These are phyloP conservation scores for Botia kubotai DNA, from an alignment of 2,797 vertebrate species.

Conservation along the genomic window DNA sequence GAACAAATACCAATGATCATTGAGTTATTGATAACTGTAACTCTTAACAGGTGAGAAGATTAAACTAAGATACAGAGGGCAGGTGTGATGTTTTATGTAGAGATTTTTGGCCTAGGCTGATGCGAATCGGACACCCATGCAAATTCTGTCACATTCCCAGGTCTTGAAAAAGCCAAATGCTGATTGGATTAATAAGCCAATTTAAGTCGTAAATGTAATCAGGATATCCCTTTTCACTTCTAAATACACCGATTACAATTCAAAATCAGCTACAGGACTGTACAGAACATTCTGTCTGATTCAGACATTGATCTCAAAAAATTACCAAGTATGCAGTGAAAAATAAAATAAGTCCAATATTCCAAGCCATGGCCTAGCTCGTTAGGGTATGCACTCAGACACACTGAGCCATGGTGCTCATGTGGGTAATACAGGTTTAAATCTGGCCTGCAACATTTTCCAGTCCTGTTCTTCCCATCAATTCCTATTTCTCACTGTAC, in stretches of 20 bases:
- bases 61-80: not conserved
- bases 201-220: slow-evolving; percentile 15
- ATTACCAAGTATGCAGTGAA: too few relatives aligned
- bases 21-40: not conserved
- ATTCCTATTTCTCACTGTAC: too few relatives aligned
- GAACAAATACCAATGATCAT: not conserved
- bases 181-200: not conserved
- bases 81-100: slow-evolving; percentile 7
- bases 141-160: slow-evolving; percentile 15
- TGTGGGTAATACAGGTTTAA: not conserved
- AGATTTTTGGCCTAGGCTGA: not conserved
- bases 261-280: not conserved
- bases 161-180: slow-evolving; percentile 9
- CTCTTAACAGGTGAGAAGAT: not conserved
- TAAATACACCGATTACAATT: not conserved
- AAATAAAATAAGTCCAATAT: too few relatives aligned
- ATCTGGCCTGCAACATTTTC: not conserved
- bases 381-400: not conserved
- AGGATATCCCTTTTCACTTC: not conserved
- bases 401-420: not conserved
- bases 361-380: not conserved
- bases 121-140: not conserved
- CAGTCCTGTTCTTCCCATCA: not conserved
- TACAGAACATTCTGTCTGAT: not conserved
- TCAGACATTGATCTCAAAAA: not conserved